Conservation (phyloP, 2,797 vertebrate genomes). For the Protonibea diacanthus region DNA sequence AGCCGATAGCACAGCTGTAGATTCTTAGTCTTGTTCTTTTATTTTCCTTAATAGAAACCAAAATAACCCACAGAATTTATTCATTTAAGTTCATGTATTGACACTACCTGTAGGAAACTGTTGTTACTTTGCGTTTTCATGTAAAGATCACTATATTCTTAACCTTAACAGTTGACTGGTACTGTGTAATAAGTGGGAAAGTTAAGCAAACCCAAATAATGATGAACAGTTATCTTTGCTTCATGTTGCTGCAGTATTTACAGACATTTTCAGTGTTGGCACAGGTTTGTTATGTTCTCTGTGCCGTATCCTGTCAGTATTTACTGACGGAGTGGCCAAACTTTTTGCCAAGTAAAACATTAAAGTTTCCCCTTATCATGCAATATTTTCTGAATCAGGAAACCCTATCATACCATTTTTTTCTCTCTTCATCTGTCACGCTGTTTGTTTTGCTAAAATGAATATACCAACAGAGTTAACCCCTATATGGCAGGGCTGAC, state of each 20-base stretch:
- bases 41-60: not conserved
- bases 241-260: conserved; percentile 8
- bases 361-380: conserved; percentile 53
- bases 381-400: conserved; percentile 55
- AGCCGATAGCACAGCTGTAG: not conserved
- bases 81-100: not conserved
- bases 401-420: conserved; percentile 38
- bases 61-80: not conserved
- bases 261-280: conserved; percentile 21
- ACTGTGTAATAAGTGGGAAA: not conserved
- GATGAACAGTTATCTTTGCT: not conserved
- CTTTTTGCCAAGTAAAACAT: conserved; percentile 56
- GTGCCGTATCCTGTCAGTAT: conserved; percentile 15
- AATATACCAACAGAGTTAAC: conserved; percentile 82
- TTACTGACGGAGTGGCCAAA: conserved; percentile 38
- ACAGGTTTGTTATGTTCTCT: conserved; percentile 15
- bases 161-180: not conserved
- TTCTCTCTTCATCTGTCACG: conserved; percentile 64
- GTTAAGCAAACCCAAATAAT: conserved; percentile 1
- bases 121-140: not conserved
- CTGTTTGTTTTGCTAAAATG: conserved; percentile 83
- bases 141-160: not conserved
- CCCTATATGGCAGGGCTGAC: conserved; percentile 75
- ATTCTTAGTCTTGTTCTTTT: not conserved
- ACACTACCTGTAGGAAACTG: not conserved